Base-by-base conservation (phyloP, 1,140 invertebrate genomes). In the Megalopta genalis region DNA sequence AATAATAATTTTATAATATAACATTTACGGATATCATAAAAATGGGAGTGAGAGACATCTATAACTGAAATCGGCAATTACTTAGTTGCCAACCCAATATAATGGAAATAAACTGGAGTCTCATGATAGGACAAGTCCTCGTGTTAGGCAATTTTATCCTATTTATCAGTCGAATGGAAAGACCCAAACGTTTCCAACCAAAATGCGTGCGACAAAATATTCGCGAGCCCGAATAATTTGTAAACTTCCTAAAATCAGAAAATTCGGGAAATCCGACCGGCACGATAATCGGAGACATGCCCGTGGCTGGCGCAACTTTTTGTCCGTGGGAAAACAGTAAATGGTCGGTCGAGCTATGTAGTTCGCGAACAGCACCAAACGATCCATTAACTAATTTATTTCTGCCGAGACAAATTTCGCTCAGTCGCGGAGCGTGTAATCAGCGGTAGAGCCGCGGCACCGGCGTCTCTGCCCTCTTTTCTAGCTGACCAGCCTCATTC, bases 301-400 rank as follows among this genome's bases (percentile, higher is more conserved):
- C n/a, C 23, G 3, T 39, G 21, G 16, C 27, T 42, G 39, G 8
- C 39, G n/a, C 64, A n/a, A 32, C 16, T 65, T 65, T 46, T 46
- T 46, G 21, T 68, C 23, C 6, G 23, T n/a, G 21, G 52, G 21
- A 21, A 57, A n/a, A 57, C 27, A 23, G 16, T 39, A 37, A 52
- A 73, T 32, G 46, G 46, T 32, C 21, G 16, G 4, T 54, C 7
- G 6, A 57, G n/a, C n/a, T 0, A 4, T 18, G n/a, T 0, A 27
- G 2, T 32, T 16, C 3, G 23, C 16, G 23, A 25, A 12, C 21
- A 1, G 18, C 9, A n/a, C 23, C 18, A 37, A 57, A 69, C 65
- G 71, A 85, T 86, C 83, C 87, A 87, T 86, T 87, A 87, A 89
- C 88, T 88, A 87, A 90, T 89, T 89, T 89, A 90, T 87, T 86